Base-by-base conservation (phyloP, 2,888 invertebrate genomes). In the Eretmocerus hayati region DNA sequence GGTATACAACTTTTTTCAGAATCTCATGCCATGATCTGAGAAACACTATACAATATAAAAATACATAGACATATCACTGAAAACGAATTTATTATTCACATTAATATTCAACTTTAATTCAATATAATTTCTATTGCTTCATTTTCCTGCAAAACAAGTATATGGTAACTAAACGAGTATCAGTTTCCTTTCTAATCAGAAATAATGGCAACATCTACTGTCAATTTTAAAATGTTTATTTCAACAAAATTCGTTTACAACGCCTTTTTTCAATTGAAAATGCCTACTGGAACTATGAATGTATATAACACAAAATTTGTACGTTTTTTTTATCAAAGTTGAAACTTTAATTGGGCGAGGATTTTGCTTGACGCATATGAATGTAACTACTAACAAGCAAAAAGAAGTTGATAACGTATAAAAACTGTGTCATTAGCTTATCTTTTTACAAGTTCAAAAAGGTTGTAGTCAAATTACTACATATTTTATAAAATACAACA, bases 401-500 rank as follows among this genome's bases (percentile, higher is more conserved):
- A 47, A 47, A 50, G 47, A 46, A 46, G 32, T 36, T 37, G 46
- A 42, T 53, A 45, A 50, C 46, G 53, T 53, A 50, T 50, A 53
- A 53, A 53, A 53, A 44, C 47, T 35, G 48, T 48, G 43, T 46
- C 42, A 48, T 32, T 48, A 43, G 44, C 46, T 51, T 48, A 38
- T 35, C 31, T 53, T 51, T 54, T 51, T 52, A 54, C 54, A 54
- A 39, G 20, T 47, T 46, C 22, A 16, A 23, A 47, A 22, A 44
- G 45, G 50, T 48, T 46, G 53, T 21, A 50, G 51, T 50, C 49
- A 23, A 32, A 39, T 32, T n/a, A 40, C 51, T 51, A 49, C 51
- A 44, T 52, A 42, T 49, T 16, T 5, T 15, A 54, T 43, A 51
- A 48, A 54, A 52, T 52, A 54, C 51, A 54, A 54, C 54, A 52